Evolutionary conservation across 2,888 invertebrate genomes (phyloP), one percentile per base, ranked within the genome.

Genomic region (Hesperia comma): DNA sequence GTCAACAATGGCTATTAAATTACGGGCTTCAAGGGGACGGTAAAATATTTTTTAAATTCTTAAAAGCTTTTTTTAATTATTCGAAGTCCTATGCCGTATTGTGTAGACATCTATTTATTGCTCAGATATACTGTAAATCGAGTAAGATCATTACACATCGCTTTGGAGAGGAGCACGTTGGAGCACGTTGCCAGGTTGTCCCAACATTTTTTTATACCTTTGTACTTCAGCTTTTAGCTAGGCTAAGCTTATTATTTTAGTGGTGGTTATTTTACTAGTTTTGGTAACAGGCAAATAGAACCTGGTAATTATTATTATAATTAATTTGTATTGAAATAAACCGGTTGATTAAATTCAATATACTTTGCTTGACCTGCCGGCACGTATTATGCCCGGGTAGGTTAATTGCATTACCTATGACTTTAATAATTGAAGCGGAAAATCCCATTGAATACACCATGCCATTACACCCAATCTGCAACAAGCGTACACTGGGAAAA

Each of bases 1-100:
- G 53, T 61, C 61, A 26, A 61, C 61, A 61, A 61, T 61, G 61
- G 53, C 26, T 53, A 41, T 41, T 61, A 53, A 61, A 61, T 61
- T 61, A 61, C 53, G 26, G 61, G 40, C 40, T 41, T 6, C 15
- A 37, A 53, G 61, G 61, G 51, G 53, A 53, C 53, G 21, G 53
- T 26, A 33, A 60, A 60, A 60, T 32, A 60, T 32, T 33, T 26
- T 5, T 15, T n/a, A 40, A 61, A 46, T 46, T 56, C 37, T 19
- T 6, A 17, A 37, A 56, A 56, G 17, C 7, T 19, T 56, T 40
- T 17, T 37, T 37, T 37, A 37, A 37, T 37, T 37, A 37, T 37
- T 37, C 37, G 12, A 8, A 37, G 26, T 26, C 26, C 26, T 26
- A 4, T 26, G 26, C 37, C 8, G 37, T 37, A 26, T 26, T 26